These are phyloP conservation scores for Maniola hyperantus DNA, from an alignment of 2,888 invertebrate species.

Conservation along the genomic window DNA sequence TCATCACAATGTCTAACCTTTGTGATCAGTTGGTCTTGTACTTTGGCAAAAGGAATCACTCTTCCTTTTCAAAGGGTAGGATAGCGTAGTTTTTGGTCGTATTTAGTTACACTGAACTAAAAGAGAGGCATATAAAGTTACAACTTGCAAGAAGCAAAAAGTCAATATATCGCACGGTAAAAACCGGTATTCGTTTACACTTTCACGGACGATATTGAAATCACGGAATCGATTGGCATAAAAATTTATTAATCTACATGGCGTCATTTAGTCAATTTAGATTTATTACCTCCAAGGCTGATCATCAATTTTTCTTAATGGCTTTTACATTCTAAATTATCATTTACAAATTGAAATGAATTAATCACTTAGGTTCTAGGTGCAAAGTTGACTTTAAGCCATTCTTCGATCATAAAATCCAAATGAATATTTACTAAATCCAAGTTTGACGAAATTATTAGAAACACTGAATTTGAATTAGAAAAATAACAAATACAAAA, in stretches of 20 bases:
- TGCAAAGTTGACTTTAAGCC: too few relatives aligned
- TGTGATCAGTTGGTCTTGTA: neutral
- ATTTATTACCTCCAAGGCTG: constrained; percentile 3
- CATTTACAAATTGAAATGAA: neutral
- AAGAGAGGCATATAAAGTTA: constrained; percentile 35
- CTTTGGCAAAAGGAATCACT: neutral
- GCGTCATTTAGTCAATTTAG: constrained; percentile 10
- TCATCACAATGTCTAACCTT: too few relatives aligned
- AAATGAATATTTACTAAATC: too few relatives aligned
- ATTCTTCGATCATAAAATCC: too few relatives aligned
- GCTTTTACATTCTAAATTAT: neutral
- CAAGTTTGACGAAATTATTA: too few relatives aligned
- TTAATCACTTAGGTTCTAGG: neutral
- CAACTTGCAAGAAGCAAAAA: constrained; percentile 28
- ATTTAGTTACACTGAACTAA: constrained; percentile 40
- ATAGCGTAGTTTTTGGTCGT: constrained; percentile 6
- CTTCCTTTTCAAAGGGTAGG: neutral
- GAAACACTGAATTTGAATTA: too few relatives aligned
- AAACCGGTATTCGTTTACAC: constrained; percentile 32
- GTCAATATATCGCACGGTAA: constrained; percentile 32
- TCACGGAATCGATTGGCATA: constrained; percentile 10
- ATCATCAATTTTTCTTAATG: neutral
- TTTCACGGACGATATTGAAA: constrained; percentile 33
- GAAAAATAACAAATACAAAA: neutral
- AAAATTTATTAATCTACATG: constrained; percentile 6